phyloP scores from a whole-genome alignment of 2,888 invertebrate species.

The Cryptocephalus primarius region DNA sequence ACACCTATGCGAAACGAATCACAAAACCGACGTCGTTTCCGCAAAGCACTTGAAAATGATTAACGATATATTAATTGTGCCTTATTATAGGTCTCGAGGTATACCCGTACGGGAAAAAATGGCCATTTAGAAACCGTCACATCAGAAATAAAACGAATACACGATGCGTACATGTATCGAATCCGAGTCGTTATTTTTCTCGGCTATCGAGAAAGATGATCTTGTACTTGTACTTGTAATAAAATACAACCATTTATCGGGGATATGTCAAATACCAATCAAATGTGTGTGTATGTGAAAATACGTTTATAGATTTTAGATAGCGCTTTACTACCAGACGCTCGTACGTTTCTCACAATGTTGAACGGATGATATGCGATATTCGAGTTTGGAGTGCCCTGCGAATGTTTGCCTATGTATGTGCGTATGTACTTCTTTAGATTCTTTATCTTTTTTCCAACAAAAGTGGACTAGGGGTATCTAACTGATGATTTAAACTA shows the following conservation, averaged over 20 bases:
- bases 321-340: constrained; percentile 15
- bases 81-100: constrained; percentile 7
- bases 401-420: too few species aligned
- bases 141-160: constrained; percentile 9
- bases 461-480: too few species aligned
- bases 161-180: constrained; percentile 13
- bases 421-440: too few species aligned
- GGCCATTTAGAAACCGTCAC: constrained; percentile 7
- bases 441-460: too few species aligned
- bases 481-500: too few species aligned
- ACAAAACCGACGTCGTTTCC: too few species aligned
- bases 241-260: constrained; percentile 26
- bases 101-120: constrained; percentile 4
- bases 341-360: not conserved
- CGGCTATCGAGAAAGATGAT: constrained; percentile 15
- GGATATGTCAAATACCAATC: constrained; percentile 25
- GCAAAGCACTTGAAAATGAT: constrained; percentile 5
- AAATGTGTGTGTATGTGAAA: constrained; percentile 22
- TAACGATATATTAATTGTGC: constrained; percentile 13
- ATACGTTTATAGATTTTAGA: constrained; percentile 22
- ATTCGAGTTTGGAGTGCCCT: too few species aligned
- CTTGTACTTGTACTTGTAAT: constrained; percentile 20
- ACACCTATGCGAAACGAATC: too few species aligned
- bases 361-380: not conserved
- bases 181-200: constrained; percentile 13